Conservation (phyloP, 2,113 vertebrate genomes). For the Abramis brama region DNA sequence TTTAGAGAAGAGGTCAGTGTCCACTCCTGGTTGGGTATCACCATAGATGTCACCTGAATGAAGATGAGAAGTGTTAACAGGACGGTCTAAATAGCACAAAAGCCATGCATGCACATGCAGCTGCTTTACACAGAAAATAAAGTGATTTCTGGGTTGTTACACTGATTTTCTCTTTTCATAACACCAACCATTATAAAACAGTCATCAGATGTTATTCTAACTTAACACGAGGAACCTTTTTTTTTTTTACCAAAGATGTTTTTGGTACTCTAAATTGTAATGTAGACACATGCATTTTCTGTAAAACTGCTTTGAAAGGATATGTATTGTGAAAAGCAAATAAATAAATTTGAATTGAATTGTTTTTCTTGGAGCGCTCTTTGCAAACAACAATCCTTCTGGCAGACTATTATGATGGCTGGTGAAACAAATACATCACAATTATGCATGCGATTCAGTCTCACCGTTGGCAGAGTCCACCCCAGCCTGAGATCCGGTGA, state of each 20-base stretch:
- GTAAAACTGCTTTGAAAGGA: neutral
- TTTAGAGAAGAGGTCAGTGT: constrained; percentile 70
- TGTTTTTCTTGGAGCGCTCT: neutral
- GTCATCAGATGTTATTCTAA: neutral
- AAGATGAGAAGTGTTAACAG: neutral
- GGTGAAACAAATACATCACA: neutral
- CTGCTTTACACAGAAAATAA: neutral
- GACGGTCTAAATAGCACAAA: neutral
- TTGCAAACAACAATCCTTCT: neutral
- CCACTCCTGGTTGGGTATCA: constrained; percentile 54
- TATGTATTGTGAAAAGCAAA: neutral
- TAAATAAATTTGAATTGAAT: too few relatives aligned
- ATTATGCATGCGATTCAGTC: constrained; percentile 33
- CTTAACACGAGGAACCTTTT: too few relatives aligned
- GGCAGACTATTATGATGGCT: neutral
- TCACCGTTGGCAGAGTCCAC: constrained; percentile 81
- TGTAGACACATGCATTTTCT: neutral
- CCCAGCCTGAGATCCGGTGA: constrained; percentile 85
- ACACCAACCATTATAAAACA: neutral
- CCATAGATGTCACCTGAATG: constrained; percentile 67
- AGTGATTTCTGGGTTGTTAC: neutral
- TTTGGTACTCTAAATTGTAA: too few relatives aligned
- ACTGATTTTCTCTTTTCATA: neutral
- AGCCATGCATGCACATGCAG: neutral
- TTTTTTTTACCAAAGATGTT: too few relatives aligned